Conservation (phyloP, 2,113 vertebrate species). For the Marmota flaviventris region DNA sequence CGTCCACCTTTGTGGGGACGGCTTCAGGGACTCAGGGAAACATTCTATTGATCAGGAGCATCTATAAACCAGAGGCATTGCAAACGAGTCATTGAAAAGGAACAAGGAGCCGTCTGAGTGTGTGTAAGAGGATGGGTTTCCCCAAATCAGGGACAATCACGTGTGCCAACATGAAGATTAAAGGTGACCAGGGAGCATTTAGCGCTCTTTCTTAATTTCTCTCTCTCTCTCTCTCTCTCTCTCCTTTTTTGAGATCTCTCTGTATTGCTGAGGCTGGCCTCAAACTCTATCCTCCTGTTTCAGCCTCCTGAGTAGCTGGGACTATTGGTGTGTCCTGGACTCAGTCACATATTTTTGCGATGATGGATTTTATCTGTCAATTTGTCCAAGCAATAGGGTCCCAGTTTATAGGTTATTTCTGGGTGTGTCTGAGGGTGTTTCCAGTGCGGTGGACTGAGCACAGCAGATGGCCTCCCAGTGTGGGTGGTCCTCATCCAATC, state of each 20-base stretch:
- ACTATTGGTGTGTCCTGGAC: too few species aligned
- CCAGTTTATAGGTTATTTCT: not conserved
- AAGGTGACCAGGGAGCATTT: not conserved
- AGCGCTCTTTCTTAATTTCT: not conserved
- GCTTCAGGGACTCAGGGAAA: not conserved
- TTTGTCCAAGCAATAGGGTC: not conserved
- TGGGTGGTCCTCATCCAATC: not conserved
- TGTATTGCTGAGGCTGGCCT: not conserved
- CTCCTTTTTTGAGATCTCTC: not conserved
- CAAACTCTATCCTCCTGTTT: not conserved
- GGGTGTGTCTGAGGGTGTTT: not conserved
- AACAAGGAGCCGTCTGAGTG: not conserved
- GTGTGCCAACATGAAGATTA: not conserved
- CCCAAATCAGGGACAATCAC: not conserved
- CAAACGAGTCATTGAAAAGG: not conserved
- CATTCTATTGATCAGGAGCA: not conserved
- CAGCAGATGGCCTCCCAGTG: not conserved
- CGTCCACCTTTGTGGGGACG: not conserved
- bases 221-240: too few species aligned
- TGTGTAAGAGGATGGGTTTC: not conserved
- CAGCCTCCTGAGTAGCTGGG: not conserved
- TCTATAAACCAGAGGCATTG: not conserved
- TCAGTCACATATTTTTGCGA: not conserved
- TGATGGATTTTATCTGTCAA: not conserved
- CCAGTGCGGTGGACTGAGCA: not conserved